These are phyloP conservation scores for Drosophila parabipectinata DNA, from an alignment of 1,140 invertebrate species.

Conservation along the genomic window DNA sequence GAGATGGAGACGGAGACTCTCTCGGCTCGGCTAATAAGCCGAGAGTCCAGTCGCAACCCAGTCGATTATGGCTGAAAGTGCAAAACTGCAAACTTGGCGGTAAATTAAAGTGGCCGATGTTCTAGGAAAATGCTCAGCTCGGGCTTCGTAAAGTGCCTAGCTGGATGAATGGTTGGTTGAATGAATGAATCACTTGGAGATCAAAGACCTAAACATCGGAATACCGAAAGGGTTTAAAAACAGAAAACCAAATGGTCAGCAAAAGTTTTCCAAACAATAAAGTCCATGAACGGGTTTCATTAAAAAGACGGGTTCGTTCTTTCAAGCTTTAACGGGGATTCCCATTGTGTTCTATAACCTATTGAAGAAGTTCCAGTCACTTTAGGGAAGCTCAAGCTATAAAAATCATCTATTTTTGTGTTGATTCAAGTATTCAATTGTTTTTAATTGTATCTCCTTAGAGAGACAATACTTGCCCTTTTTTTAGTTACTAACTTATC, in stretches of 20 bases:
- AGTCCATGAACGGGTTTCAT: slow-evolving; percentile 4
- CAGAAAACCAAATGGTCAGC: slow-evolving; percentile 16
- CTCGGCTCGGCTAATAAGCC: slow-evolving; percentile 56
- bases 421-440: too few species aligned
- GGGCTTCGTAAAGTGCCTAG: slow-evolving; percentile 27
- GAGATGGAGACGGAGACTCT: slow-evolving; percentile 23
- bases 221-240: slow-evolving; percentile 7
- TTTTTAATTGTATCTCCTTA: too few species aligned
- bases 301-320: slow-evolving; percentile 16
- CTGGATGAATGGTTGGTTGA: slow-evolving; percentile 9
- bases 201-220: slow-evolving; percentile 24
- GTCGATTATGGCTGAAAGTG: slow-evolving; percentile 35
- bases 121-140: slow-evolving; percentile 19
- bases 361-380: background rate
- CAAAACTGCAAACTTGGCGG: slow-evolving; percentile 43
- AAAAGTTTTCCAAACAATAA: slow-evolving; percentile 23
- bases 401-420: too few species aligned
- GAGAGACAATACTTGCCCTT: too few species aligned
- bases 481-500: slow-evolving; percentile 5
- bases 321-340: slow-evolving; percentile 1
- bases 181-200: slow-evolving; percentile 30
- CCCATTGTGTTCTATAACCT: background rate
- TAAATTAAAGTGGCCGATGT: slow-evolving; percentile 37
- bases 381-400: background rate
- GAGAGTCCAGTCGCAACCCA: slow-evolving; percentile 29